Percentiles rank a stretch among this genome's conserved stretches.
phyloP scores from a whole-genome alignment of 2,113 vertebrate genomes.

The Odontophorus gujanensis region DNA sequence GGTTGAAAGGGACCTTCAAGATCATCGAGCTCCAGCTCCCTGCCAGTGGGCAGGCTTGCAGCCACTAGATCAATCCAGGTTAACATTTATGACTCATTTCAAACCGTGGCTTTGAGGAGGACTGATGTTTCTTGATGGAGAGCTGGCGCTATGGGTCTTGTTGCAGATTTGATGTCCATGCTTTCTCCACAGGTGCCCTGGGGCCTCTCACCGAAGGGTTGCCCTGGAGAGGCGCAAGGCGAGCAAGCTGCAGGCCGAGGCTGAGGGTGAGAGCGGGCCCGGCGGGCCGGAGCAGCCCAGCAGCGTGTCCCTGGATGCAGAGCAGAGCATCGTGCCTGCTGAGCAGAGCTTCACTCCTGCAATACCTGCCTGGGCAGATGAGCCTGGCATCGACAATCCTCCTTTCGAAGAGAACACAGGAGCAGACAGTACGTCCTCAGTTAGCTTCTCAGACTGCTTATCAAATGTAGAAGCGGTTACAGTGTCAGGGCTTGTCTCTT shows the following conservation, averaged over 20 bases:
- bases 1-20: too few species aligned
- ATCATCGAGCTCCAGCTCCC: too few species aligned
- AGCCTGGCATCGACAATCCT: slow-evolving; percentile 90
- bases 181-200: slow-evolving; percentile 87
- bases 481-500: slow-evolving; percentile 12
- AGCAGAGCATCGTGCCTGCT: slow-evolving; percentile 65
- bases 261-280: slow-evolving; percentile 72
- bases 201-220: slow-evolving; percentile 86
- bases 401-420: slow-evolving; percentile 90
- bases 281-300: slow-evolving; percentile 77
- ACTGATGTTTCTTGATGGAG: background rate
- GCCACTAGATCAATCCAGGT: background rate
- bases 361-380: slow-evolving; percentile 84
- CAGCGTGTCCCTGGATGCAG: slow-evolving; percentile 70
- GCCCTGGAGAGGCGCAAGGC: slow-evolving; percentile 82
- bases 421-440: slow-evolving; percentile 86
- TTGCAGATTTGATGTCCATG: background rate
- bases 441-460: background rate
- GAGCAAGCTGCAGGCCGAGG: slow-evolving; percentile 70
- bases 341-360: slow-evolving; percentile 73
- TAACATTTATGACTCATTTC: background rate
- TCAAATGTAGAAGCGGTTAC: background rate
- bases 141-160: background rate
- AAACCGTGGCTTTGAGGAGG: background rate
- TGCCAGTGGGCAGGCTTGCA: too few species aligned